A percentile compares a stretch with the other conserved stretches of the same genome.
Conservation (phyloP, 2,113 vertebrate genomes). For the Muntiacus muntjak region DNA sequence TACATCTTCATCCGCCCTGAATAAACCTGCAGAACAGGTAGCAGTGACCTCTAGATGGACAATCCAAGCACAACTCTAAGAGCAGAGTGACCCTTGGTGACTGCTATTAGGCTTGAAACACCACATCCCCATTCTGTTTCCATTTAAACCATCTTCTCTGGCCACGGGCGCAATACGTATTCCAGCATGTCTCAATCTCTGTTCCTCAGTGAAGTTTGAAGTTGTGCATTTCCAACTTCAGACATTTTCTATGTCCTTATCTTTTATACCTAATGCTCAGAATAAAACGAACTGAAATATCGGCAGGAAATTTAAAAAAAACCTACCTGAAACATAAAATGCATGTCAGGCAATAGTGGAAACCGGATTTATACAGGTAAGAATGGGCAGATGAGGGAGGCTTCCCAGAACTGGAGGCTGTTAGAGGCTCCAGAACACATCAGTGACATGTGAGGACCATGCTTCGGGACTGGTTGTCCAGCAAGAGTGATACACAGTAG, state of each 20-base stretch:
- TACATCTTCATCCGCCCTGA: constrained; percentile 89
- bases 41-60: constrained; percentile 86
- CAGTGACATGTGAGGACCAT: neutral
- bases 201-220: constrained; percentile 85
- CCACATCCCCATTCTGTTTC: constrained; percentile 84
- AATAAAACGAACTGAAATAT: constrained; percentile 63
- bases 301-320: no score
- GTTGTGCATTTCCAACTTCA: neutral
- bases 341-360: neutral
- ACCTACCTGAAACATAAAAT: neutral
- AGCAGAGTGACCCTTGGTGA: constrained; percentile 82
- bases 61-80: constrained; percentile 82
- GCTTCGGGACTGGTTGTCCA: neutral
- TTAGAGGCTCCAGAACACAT: neutral
- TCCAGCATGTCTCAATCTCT: constrained; percentile 83
- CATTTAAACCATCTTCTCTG: constrained; percentile 86
- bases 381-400: neutral
- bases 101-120: constrained; percentile 88
- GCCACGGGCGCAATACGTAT: constrained; percentile 85
- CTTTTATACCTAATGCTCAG: constrained; percentile 26
- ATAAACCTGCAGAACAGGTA: constrained; percentile 87
- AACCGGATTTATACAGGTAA: neutral
- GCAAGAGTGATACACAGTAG: neutral
- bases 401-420: neutral
- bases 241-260: constrained; percentile 13